Conservation (phyloP, 2,113 vertebrate species). For the Periophthalmus modestus region DNA sequence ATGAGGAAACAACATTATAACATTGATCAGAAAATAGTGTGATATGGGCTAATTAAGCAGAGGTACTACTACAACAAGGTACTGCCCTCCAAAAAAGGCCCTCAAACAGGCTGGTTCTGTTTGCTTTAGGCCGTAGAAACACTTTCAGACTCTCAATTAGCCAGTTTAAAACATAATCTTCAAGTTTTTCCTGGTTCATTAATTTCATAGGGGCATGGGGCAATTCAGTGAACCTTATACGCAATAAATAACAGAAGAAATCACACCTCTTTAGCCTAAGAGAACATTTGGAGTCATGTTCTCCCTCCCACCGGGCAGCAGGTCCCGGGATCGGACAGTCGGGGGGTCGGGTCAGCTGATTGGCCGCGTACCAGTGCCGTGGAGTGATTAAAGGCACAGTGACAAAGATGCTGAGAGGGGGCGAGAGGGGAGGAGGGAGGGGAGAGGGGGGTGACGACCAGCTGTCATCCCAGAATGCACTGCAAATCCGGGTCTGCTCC, state of each 20-base stretch:
- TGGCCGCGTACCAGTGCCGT: conserved; percentile 62
- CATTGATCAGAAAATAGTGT: too few species aligned
- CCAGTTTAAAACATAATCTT: too few species aligned
- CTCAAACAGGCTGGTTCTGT: too few species aligned
- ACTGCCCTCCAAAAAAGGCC: too few species aligned
- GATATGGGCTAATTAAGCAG: too few species aligned
- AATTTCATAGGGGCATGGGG: background rate
- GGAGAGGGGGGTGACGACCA: conserved; percentile 52
- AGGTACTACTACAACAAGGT: too few species aligned
- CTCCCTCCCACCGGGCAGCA: conserved; percentile 18
- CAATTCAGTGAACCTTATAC: background rate
- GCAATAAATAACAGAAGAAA: background rate
- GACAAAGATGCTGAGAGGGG: conserved; percentile 67
- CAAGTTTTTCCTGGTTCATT: background rate
- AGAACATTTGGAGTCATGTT: background rate
- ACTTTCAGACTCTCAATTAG: too few species aligned
- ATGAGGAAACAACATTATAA: too few species aligned
- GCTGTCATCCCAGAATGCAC: conserved; percentile 72
- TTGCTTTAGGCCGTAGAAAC: too few species aligned
- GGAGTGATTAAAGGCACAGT: conserved; percentile 65
- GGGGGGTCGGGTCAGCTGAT: conserved; percentile 63
- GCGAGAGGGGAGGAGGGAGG: conserved; percentile 33
- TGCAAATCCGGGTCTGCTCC: conserved; percentile 59
- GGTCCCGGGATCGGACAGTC: conserved; percentile 29
- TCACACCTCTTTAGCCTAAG: background rate